A percentile compares a stretch with the other conserved stretches of the same genome.
Conservation (phyloP, 2,888 invertebrate genomes). For the Megalurothrips usitatus region DNA sequence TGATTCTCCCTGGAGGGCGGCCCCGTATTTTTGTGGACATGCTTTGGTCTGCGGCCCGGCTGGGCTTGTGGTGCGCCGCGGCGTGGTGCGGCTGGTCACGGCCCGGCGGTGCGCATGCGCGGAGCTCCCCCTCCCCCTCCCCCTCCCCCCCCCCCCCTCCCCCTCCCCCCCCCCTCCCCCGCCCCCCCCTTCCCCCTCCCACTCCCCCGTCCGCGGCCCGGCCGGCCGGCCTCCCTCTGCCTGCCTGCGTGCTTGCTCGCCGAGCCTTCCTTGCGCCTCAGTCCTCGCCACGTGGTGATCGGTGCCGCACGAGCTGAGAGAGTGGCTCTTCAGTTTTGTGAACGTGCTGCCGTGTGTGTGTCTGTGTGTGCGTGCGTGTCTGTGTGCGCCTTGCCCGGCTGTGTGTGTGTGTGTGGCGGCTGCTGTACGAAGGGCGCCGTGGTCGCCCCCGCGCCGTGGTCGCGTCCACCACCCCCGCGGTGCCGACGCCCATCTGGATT, state of each 20-base stretch:
- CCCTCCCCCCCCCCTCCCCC: background rate
- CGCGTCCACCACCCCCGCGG: background rate
- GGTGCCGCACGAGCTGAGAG: background rate
- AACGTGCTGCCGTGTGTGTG: no score
- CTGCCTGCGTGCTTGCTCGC: background rate
- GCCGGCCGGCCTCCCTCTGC: background rate
- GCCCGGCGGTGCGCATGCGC: background rate
- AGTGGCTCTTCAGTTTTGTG: no score
- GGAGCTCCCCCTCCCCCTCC: background rate
- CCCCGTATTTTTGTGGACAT: no score
- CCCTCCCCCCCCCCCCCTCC: background rate
- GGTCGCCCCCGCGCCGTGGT: no score
- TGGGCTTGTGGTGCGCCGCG: background rate
- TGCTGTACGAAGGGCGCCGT: no score
- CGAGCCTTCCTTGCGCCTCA: background rate
- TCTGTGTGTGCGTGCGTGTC: no score
- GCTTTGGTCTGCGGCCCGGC: background rate
- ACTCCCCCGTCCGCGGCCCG: background rate
- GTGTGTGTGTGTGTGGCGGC: background rate
- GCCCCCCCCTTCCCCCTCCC: background rate
- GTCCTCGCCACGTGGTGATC: background rate
- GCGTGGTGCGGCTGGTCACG: slow-evolving; percentile 3
- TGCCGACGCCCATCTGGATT: background rate
- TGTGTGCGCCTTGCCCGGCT: no score
- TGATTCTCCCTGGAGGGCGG: no score